Evolutionary conservation across 1,140 invertebrate genomes (phyloP).

Genomic region (Hesperophylax magnus): DNA sequence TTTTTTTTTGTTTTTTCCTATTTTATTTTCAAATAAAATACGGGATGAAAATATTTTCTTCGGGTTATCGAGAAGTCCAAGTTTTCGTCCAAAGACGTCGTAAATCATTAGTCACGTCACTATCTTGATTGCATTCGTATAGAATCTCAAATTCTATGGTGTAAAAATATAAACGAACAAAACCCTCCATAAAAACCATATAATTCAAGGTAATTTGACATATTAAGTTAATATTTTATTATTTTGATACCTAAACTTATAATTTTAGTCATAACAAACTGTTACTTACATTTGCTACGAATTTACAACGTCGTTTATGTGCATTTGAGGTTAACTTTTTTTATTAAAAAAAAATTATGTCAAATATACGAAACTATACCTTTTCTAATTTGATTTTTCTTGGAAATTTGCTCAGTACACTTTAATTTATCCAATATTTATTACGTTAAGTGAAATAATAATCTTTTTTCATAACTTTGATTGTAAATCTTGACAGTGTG

Average conservation of each 20-base stretch:
- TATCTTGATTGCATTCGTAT: conserved; percentile 21
- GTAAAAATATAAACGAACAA: conserved; percentile 25
- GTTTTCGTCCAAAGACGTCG: too few species aligned
- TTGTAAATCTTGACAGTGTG: neutral
- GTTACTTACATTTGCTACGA: neutral
- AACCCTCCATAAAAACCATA: neutral
- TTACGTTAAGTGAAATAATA: too few species aligned
- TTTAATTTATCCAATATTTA: too few species aligned
- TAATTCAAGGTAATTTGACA: neutral
- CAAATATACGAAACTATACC: too few species aligned
- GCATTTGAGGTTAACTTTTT: conserved; percentile 21
- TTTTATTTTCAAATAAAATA: neutral
- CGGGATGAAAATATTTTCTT: neutral
- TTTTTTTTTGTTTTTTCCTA: too few species aligned
- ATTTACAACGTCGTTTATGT: neutral
- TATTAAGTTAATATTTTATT: neutral
- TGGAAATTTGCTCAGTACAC: too few species aligned
- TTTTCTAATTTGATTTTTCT: too few species aligned
- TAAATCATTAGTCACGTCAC: too few species aligned
- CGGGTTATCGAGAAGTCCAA: too few species aligned
- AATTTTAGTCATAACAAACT: neutral
- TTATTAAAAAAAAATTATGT: neutral
- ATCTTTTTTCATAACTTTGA: too few species aligned
- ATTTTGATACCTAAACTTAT: too few species aligned
- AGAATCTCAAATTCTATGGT: neutral